These are phyloP conservation scores for Thamnophis sirtalis DNA, from an alignment of 2,113 vertebrate genomes.

Conservation along the genomic window DNA sequence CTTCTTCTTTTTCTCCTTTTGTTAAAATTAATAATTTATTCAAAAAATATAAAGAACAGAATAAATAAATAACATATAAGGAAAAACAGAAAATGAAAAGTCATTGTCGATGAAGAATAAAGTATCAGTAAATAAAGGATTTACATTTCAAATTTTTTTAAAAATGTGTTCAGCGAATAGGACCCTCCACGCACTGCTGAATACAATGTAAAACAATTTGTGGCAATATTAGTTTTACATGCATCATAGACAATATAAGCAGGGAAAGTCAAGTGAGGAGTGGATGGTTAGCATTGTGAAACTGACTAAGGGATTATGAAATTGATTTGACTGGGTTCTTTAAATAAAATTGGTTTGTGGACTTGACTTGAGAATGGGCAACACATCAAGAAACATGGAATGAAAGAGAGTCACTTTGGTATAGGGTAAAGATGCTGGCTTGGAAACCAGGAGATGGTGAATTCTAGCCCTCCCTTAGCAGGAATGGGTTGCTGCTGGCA, in stretches of 20 bases:
- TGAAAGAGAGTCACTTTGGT: not conserved
- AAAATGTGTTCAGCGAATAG: not conserved
- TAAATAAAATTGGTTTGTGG: not conserved
- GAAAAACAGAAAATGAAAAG: not conserved
- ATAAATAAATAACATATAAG: not conserved
- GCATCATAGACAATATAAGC: not conserved
- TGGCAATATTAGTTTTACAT: not conserved
- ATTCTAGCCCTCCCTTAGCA: not conserved
- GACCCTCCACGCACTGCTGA: not conserved
- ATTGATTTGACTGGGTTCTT: not conserved
- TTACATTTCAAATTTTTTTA: not conserved
- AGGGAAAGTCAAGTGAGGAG: not conserved
- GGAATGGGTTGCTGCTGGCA: no score
- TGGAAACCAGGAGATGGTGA: not conserved
- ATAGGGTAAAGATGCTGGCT: not conserved
- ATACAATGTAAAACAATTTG: not conserved
- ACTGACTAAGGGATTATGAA: not conserved
- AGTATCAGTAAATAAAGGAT: not conserved
- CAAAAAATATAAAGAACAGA: not conserved
- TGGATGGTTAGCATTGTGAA: not conserved
- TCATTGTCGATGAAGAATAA: not conserved
- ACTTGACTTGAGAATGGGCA: not conserved
- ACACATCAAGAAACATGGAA: not conserved
- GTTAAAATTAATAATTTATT: not conserved
- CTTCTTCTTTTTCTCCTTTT: not conserved